Conservation (phyloP, 37 sponge, comb jelly and placozoan species). For the Aplysina aerophoba region DNA sequence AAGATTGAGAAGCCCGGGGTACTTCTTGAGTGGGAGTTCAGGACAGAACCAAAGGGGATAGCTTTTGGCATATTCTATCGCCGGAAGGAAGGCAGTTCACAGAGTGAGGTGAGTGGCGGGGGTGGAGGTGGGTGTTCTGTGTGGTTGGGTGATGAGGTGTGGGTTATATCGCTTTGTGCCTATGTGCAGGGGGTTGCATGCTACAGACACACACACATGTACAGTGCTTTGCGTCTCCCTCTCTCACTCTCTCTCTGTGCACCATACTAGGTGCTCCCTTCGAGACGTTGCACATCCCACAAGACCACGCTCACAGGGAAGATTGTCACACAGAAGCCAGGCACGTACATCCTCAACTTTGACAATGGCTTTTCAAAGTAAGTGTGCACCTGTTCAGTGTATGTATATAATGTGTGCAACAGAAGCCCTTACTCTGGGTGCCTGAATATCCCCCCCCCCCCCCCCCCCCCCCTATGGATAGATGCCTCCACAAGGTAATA, state of each 20-base stretch:
- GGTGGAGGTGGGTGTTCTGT: neutral
- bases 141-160: too few relatives aligned
- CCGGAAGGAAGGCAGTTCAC: neutral
- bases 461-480: neutral
- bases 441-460: neutral
- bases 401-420: neutral
- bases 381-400: neutral
- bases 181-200: too few relatives aligned
- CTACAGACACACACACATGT: too few relatives aligned
- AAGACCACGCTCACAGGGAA: conserved; percentile 73
- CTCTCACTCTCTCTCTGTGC: neutral
- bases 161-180: too few relatives aligned
- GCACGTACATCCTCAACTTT: conserved; percentile 66
- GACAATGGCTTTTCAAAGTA: conserved; percentile 85
- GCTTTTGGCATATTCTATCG: conserved; percentile 70
- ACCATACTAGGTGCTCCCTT: conserved; percentile 58
- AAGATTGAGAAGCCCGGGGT: conserved; percentile 51
- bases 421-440: neutral
- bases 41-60: conserved; percentile 74
- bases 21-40: conserved; percentile 75
- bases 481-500: too few relatives aligned
- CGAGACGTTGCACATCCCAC: conserved; percentile 68
- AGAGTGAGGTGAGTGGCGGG: conserved; percentile 40
- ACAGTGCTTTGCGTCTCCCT: neutral
- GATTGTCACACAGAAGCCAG: conserved; percentile 71